A percentile compares a stretch with the other conserved stretches of the same genome.
Conservation (phyloP, 2,888 invertebrate genomes). For the Mimachlamys varia region DNA sequence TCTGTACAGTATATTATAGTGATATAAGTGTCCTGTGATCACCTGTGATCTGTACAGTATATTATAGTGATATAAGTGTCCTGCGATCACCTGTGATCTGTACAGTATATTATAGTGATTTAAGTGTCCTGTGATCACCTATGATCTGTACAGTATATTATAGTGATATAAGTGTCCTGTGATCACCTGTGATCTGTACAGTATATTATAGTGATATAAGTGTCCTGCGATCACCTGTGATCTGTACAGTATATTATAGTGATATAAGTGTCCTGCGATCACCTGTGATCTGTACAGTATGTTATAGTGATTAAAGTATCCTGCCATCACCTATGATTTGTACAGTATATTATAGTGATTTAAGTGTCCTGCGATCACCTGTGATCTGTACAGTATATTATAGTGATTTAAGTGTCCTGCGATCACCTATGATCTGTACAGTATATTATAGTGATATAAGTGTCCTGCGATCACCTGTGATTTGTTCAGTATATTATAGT, state of each 20-base stretch:
- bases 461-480: constrained; percentile 56
- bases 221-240: constrained; percentile 56
- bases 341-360: too few species aligned
- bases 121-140: constrained; percentile 51
- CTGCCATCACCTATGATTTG: constrained; percentile 59
- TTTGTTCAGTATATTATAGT: too few species aligned
- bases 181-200: constrained; percentile 64
- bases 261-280: background rate
- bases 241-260: too few species aligned
- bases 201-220: background rate
- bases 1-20: too few species aligned
- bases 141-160: too few species aligned
- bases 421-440: constrained; percentile 63
- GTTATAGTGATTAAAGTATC: background rate
- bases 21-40: constrained; percentile 2
- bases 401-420: background rate
- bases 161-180: background rate
- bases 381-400: too few species aligned
- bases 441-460: background rate
- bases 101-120: too few species aligned
- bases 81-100: constrained; percentile 59
- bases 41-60: too few species aligned
- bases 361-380: constrained; percentile 51
- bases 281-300: too few species aligned
- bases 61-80: background rate